phyloP scores from a whole-genome alignment of 2,113 vertebrate genomes.

The Periophthalmus modestus region DNA sequence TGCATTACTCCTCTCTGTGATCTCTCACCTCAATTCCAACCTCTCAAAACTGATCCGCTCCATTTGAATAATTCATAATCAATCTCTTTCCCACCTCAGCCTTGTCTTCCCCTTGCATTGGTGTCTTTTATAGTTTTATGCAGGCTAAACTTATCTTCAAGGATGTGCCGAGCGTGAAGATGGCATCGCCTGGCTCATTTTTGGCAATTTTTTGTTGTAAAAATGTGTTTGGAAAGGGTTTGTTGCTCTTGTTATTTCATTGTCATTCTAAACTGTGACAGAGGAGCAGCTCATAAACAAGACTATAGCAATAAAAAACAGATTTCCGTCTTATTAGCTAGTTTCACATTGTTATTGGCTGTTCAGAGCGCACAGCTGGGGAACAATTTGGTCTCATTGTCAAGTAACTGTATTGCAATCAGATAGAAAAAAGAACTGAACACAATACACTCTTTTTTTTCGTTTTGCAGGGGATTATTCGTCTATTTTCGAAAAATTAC shows the following conservation, averaged over 20 bases:
- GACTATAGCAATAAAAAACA: neutral
- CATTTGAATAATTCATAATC: conserved; percentile 77
- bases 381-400: conserved; percentile 12
- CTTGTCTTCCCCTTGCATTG: conserved; percentile 14
- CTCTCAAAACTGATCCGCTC: conserved; percentile 64
- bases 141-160: conserved; percentile 38
- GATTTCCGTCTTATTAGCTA: conserved; percentile 19
- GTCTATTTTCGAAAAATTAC: neutral
- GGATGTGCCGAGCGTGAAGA: neutral
- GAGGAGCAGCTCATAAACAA: neutral
- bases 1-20: conserved; percentile 56
- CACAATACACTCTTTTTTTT: conserved; percentile 1
- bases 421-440: neutral
- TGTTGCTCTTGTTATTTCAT: neutral
- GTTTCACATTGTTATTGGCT: conserved; percentile 14
- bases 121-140: conserved; percentile 6
- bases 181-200: neutral
- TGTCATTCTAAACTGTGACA: neutral
- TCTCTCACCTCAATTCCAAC: conserved; percentile 70
- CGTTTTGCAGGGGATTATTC: neutral
- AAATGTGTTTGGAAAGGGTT: neutral
- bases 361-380: conserved; percentile 2
- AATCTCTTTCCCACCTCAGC: conserved; percentile 53
- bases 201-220: neutral
- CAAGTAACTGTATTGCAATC: conserved; percentile 18